Base-by-base conservation (phyloP, 2,888 invertebrate species). In the Saturnia pavonia region DNA sequence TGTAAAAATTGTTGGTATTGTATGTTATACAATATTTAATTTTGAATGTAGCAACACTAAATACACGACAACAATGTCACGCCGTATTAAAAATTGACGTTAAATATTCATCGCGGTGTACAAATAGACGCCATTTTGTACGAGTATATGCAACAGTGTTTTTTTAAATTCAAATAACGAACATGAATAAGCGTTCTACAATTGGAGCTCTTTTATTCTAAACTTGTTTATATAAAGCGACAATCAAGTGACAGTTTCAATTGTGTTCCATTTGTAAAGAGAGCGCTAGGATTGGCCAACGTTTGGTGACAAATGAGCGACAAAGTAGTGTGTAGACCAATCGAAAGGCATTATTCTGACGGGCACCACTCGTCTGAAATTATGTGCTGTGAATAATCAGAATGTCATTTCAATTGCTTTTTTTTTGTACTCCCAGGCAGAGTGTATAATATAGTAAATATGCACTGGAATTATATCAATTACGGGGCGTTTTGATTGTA, bases 281-380 rank as follows among this genome's bases (percentile, higher is more conserved):
- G 76, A 43, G 80, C 79, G 72, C 74, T 78, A 80, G 80, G 80
- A 92, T 93, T 92, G 93, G 93, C 75, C 72, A 85, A 76, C 71
- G 83, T 82, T 92, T 93, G 94, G 92, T 93, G 94, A 94, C 93
- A 94, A 93, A 92, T 90, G 91, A 89, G 89, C 91, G 94, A 94
- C 93, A 94, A 85, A 86, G 77, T 85, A 76, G 70, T 73, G 74
- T 74, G 75, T 71, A 82, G 77, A 76, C 93, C 92, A 94, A 93
- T 91, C 74, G 76, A 79, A 79, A 75, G 43, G 70, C 77, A 65
- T 79, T 74, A 75, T 73, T 72, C 54, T 73, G 75, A 77, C 77
- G 76, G 72, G 74, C 74, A 77, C 76, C 76, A 74, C 76, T 78
- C 70, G 74, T 81, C 81, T 79, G 78, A 80, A 82, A 82, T 82